Percentiles rank a stretch among this genome's conserved stretches.
phyloP scores from a whole-genome alignment of 2,113 vertebrate genomes.

The Chinchilla lanigera region DNA sequence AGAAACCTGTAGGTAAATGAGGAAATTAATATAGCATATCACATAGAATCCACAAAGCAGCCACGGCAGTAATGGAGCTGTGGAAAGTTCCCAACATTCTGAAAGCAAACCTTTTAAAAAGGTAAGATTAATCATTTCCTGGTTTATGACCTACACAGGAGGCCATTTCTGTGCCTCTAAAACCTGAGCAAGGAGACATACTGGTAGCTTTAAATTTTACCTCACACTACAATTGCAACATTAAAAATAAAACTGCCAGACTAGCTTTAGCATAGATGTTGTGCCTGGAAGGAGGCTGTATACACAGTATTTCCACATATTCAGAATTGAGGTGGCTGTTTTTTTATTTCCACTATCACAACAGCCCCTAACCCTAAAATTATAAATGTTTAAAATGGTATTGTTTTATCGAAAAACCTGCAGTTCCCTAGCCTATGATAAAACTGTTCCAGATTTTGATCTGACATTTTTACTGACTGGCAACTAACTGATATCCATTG shows the following conservation, averaged over 20 bases:
- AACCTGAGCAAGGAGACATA: neutral
- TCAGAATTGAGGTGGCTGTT: constrained; percentile 7
- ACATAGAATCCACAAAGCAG: neutral
- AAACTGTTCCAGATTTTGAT: neutral
- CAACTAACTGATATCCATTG: neutral
- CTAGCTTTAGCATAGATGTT: neutral
- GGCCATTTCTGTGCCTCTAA: neutral
- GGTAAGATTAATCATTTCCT: neutral
- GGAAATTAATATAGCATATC: neutral
- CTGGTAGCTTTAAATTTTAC: constrained; percentile 38
- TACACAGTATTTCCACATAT: neutral
- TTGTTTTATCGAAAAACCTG: constrained; percentile 1
- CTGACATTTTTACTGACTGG: neutral
- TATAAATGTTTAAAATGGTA: constrained; percentile 23
- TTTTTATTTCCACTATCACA: neutral
- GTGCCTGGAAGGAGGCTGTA: neutral
- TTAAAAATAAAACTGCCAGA: constrained; percentile 56
- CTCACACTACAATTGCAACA: constrained; percentile 17
- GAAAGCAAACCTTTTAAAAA: neutral
- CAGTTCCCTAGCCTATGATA: constrained; percentile 28
- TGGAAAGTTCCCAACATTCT: neutral
- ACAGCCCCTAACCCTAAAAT: neutral
- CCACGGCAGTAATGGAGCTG: neutral
- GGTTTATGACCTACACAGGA: neutral
- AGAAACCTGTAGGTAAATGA: neutral